Evolutionary conservation across 2,113 vertebrate species (phyloP), one percentile per base, ranked within the genome.

Genomic region (Euleptes europaea): DNA sequence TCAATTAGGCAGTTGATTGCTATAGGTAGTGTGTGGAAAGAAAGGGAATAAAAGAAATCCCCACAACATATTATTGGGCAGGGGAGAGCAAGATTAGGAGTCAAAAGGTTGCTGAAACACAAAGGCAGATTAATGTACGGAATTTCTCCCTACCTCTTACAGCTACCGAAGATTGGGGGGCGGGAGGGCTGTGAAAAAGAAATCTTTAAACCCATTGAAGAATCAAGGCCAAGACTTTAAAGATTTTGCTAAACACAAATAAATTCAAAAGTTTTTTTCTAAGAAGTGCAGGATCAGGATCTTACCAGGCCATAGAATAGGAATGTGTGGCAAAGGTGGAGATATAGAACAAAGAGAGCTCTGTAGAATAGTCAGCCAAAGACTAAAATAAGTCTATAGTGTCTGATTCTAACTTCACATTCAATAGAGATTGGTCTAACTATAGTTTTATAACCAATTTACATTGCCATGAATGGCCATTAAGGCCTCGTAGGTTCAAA

Each of bases 21-120:
- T 94, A 94, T 95, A 97, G 96, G 96, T 96, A 96, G 96, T 94
- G 96, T 94, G 91, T 93, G 92, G 95, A 96, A 93, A 94, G 93
- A 92, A 89, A 90, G 90, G 79, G 77, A 84, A 92, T 89, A 89
- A 82, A 5, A 47, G 80, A 94, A 92, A 92, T 92, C 92, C 92
- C 94, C 94, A 93, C 94, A 93, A 92, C 85, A 85, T 91, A 89
- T 21, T 6, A 92, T 86, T 83, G 77, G 76, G 78, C 66, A 76
- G 87, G 91, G 19, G 54, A 78, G 92, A 91, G 84, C 84, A 84
- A 88, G 72, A 82, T 23, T 23, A 74, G 23, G 76, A 85, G 78
- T 66, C 72, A 90, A 89, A 60, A 83, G 40, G 38, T 33, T 83
- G 75, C 28, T 91, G 78, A 74, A 91, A 89, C 87, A 94, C 83